Evolutionary conservation across 64 coral and sea anemone genomes (phyloP), one percentile per base, ranked within the genome.

Genomic region (Hydrozoanthus tunicans): DNA sequence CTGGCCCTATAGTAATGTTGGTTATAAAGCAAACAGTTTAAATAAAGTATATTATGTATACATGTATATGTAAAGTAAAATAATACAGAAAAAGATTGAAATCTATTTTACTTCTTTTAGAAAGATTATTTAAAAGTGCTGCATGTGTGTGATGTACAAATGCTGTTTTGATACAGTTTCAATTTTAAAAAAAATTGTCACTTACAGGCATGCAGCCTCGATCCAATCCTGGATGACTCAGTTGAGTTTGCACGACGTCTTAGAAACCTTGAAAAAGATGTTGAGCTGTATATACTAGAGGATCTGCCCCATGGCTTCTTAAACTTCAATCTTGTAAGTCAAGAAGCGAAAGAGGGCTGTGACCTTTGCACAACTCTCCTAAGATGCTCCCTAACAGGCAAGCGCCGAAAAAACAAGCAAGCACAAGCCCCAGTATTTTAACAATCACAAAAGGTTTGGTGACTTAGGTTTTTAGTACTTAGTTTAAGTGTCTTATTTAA

Each of bases 251-350:
- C 97, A 5, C 89, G 90, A 55, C 82, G 94, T 26, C 85, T 99
- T 0, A 92, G 94, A 13, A 80, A 62, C 24, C 77, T 96, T 5
- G 85, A 79, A 11, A 96, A 99, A 17, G 92, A 95, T 56, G 92
- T 99, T 4, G 97, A 99, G 82, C 54, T 99, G 66, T 99, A 94
- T 64, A 90, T 99, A 25, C 79, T 99, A 6, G 92, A 96, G 14
- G 94, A 95, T 70, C 83, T 99, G 78, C 97, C 97, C 0, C 97
- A 99, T 65, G 97, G 97, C 5, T 99, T 99, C 91, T 82, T 99
- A 53, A 99, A 83, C 83, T 99, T 99, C 59, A 91, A 99, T 53
- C 78, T 99, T n/a, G 73, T 96, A 56, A 91, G 94, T 72, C 94
- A 99, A 55, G 97, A 99, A 24, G 94, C 94, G 11, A 95, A 93